Percentiles rank a stretch among this genome's conserved stretches.
Evolutionary conservation across 2,113 vertebrate genomes (phyloP).

Genomic region (Vulpes vulpes): DNA sequence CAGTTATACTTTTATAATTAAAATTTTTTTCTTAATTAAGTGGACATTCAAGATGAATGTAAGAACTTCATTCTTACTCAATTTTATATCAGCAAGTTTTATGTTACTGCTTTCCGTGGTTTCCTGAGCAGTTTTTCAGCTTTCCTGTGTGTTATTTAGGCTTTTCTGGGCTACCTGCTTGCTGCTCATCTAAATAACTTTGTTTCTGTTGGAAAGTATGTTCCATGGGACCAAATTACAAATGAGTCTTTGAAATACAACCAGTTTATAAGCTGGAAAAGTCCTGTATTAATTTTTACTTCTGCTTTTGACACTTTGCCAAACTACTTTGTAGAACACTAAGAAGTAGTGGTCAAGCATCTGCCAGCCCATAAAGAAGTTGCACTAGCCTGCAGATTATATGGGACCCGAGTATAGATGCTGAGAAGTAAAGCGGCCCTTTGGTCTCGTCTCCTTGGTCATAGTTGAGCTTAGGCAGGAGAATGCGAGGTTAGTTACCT

Average conservation of each 20-base stretch:
- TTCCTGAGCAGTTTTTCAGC: background rate
- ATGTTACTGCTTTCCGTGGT: background rate
- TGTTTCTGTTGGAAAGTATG: conserved; percentile 12
- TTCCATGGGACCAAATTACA: background rate
- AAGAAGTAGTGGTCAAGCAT: background rate
- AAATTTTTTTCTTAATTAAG: background rate
- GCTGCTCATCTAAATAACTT: background rate
- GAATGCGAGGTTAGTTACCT: background rate
- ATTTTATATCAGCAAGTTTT: background rate
- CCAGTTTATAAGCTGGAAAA: background rate
- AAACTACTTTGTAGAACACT: background rate
- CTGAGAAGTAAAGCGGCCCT: background rate
- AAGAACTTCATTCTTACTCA: background rate
- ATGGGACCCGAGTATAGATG: background rate
- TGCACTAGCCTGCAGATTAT: background rate
- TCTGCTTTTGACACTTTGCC: background rate
- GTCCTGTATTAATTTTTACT: background rate
- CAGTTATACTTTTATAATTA: background rate
- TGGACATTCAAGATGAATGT: background rate
- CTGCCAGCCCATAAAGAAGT: background rate
- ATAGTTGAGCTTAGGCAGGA: background rate
- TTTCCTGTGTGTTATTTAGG: background rate
- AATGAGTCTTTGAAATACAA: background rate
- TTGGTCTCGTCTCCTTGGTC: background rate
- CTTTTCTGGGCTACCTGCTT: background rate